Evolutionary conservation across 2,797 vertebrate genomes (phyloP).

Genomic region (Holocentrus rufus): DNA sequence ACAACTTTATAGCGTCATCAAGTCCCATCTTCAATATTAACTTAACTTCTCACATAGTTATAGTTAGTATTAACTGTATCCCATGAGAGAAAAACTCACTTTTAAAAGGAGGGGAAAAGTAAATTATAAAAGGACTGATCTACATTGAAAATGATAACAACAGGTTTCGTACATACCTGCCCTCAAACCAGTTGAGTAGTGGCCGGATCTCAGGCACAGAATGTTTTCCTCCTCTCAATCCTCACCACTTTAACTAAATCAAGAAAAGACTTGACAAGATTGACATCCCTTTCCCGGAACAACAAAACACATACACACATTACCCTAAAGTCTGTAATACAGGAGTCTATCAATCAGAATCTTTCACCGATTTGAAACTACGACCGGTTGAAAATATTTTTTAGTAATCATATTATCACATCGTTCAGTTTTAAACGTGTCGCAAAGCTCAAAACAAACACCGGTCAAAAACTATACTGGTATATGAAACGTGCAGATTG

Average conservation of each 20-base stretch:
- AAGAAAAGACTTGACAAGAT: neutral
- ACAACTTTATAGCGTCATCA: too few species aligned
- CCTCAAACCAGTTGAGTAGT: constrained; percentile 35
- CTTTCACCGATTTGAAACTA: neutral
- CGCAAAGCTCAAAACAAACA: accelerated
- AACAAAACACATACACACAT: neutral
- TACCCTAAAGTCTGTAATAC: constrained; percentile 43
- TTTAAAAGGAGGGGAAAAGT: too few species aligned
- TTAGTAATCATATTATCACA: neutral
- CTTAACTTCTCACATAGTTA: constrained; percentile 37
- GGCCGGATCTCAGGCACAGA: constrained; percentile 8
- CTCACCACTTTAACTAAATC: constrained; percentile 26
- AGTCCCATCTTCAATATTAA: neutral
- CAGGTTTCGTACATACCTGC: constrained; percentile 54
- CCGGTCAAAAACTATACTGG: neutral
- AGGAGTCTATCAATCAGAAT: neutral
- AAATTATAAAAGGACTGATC: neutral
- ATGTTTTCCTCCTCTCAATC: constrained; percentile 15
- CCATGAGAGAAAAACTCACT: too few species aligned
- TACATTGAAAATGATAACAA: too few species aligned
- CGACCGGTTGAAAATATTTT: neutral
- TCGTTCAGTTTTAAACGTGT: neutral
- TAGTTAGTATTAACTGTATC: neutral
- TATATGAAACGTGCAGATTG: neutral
- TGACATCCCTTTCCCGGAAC: constrained; percentile 75